Evolutionary conservation across 2,888 invertebrate species (phyloP).

Genomic region (Drosophila kuntzei): DNA sequence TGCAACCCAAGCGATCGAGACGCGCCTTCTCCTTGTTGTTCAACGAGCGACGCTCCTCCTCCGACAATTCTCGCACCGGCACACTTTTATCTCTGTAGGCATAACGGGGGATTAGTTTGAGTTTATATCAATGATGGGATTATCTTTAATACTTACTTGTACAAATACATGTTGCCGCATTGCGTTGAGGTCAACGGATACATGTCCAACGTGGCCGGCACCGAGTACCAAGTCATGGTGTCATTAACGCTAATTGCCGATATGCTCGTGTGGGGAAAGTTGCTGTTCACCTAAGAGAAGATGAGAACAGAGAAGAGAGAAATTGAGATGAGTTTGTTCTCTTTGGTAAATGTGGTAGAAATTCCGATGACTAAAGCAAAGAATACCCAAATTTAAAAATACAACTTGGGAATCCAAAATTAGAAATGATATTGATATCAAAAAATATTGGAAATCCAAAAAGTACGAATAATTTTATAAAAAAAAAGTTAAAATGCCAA

Average conservation of each 20-base stretch:
- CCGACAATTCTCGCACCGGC: constrained; percentile 87
- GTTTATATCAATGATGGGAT: neutral
- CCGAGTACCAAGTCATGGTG: constrained; percentile 88
- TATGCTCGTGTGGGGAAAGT: constrained; percentile 88
- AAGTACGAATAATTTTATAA: too few relatives aligned
- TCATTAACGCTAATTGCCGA: constrained; percentile 88
- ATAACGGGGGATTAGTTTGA: neutral
- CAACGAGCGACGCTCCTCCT: constrained; percentile 88
- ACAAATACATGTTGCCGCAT: constrained; percentile 89
- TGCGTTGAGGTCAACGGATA: constrained; percentile 87
- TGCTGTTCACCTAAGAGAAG: constrained; percentile 78
- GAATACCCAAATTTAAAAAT: too few relatives aligned
- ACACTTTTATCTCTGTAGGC: constrained; percentile 88
- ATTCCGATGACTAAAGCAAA: too few relatives aligned
- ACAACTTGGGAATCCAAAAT: too few relatives aligned
- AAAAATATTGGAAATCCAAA: too few relatives aligned
- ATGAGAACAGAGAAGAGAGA: neutral
- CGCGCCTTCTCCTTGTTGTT: constrained; percentile 87
- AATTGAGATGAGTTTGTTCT: too few relatives aligned
- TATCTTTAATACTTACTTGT: constrained; percentile 86
- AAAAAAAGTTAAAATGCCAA: too few relatives aligned
- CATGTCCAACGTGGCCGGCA: constrained; percentile 86
- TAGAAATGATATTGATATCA: too few relatives aligned
- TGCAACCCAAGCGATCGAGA: constrained; percentile 85
- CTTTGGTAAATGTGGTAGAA: too few relatives aligned